These are phyloP conservation scores for Drosophila gaucha DNA, from an alignment of 2,888 invertebrate genomes.

Conservation along the genomic window DNA sequence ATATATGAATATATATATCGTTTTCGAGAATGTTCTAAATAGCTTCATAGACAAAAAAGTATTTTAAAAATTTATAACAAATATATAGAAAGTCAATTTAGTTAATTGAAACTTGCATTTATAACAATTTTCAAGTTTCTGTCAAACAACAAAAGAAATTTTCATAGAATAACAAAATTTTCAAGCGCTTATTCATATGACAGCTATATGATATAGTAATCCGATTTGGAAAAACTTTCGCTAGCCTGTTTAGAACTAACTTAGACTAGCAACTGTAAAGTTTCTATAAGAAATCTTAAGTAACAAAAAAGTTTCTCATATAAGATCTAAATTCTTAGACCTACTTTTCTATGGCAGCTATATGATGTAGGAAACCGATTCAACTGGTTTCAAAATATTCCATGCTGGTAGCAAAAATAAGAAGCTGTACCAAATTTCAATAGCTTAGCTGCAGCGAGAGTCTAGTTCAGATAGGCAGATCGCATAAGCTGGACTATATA, in stretches of 20 bases:
- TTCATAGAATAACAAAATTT: not conserved
- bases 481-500: slow-evolving; percentile 4
- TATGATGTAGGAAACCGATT: not conserved
- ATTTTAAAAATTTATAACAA: too few species aligned
- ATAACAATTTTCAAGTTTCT: not conserved
- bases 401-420: too few species aligned
- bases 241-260: too few species aligned
- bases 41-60: not conserved
- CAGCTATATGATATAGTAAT: not conserved
- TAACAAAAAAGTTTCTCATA: not conserved
- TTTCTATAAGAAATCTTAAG: not conserved
- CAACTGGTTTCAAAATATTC: not conserved
- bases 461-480: not conserved
- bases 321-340: not conserved
- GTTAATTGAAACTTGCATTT: not conserved
- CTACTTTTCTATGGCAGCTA: not conserved
- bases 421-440: not conserved
- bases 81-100: not conserved
- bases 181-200: too few species aligned
- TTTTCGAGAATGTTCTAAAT: not conserved
- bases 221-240: not conserved
- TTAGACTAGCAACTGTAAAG: not conserved
- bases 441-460: not conserved
- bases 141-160: not conserved
- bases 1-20: not conserved